Conservation (phyloP, 2,797 vertebrate genomes). For the Eulemur coronatus region DNA sequence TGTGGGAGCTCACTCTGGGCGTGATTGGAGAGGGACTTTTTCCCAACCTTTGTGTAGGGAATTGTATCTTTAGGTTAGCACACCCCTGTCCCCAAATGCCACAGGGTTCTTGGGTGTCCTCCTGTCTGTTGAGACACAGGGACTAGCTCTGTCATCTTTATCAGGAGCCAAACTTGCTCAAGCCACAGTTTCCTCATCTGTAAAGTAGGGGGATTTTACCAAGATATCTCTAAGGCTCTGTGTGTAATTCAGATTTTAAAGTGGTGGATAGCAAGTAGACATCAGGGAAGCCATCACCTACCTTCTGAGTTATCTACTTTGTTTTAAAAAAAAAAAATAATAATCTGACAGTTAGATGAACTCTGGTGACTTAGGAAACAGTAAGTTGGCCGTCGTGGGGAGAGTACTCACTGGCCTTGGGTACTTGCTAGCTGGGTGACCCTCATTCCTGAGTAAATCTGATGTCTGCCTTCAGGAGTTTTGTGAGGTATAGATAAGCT, state of each 20-base stretch:
- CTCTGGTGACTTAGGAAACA: background rate
- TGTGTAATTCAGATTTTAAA: background rate
- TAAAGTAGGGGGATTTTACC: background rate
- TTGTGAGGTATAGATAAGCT: conserved; percentile 23
- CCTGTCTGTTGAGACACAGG: background rate
- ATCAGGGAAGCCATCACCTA: background rate
- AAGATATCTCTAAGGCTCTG: background rate
- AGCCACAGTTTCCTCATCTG: background rate
- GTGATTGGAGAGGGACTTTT: background rate
- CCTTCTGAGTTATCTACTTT: background rate
- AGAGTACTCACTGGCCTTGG: too few relatives aligned
- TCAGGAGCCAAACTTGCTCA: background rate
- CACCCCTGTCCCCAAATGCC: background rate
- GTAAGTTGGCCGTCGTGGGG: too few relatives aligned
- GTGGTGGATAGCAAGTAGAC: background rate
- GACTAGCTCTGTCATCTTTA: background rate
- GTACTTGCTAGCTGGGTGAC: background rate
- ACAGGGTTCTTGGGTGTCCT: background rate
- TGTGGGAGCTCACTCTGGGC: background rate
- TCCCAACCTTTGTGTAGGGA: background rate
- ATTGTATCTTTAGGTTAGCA: background rate
- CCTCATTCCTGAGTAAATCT: background rate
- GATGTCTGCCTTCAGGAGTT: background rate
- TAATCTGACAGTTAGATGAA: background rate
- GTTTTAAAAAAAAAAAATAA: background rate